Conservation (phyloP, 2,888 invertebrate genomes). For the Acanthococcus lagerstroemiae region DNA sequence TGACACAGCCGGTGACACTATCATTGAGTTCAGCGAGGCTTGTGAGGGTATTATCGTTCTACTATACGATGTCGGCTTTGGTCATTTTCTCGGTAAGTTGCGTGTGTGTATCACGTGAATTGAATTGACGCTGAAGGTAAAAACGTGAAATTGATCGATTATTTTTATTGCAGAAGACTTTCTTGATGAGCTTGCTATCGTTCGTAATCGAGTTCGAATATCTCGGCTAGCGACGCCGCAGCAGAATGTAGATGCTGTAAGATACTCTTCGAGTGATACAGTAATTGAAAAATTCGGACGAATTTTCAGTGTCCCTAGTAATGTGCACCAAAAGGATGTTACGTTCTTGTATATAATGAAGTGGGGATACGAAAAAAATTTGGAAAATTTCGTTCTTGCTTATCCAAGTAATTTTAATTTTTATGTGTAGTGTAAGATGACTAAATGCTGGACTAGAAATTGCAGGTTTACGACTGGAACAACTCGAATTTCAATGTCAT, state of each 20-base stretch:
- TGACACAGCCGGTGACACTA: conserved; percentile 46
- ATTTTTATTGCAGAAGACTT: not conserved
- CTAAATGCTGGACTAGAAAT: no score
- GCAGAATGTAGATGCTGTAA: not conserved
- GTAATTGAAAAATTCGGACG: conserved; percentile 27
- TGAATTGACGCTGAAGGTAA: not conserved
- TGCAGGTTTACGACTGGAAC: no score
- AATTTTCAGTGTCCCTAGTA: conserved; percentile 8
- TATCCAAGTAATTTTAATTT: conserved; percentile 33
- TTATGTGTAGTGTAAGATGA: no score
- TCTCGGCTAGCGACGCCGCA: conserved; percentile 4
- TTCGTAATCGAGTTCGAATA: not conserved
- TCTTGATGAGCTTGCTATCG: not conserved
- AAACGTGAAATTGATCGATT: not conserved
- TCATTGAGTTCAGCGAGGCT: conserved; percentile 40
- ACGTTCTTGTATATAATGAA: conserved; percentile 11
- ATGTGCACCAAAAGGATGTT: not conserved
- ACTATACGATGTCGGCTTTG: conserved; percentile 53
- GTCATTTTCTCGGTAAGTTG: conserved; percentile 35
- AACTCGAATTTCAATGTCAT: no score
- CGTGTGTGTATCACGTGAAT: no score
- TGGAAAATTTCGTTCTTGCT: conserved; percentile 33
- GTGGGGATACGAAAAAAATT: conserved; percentile 10
- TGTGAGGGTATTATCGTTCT: conserved; percentile 45
- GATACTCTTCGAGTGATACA: not conserved